Base-by-base conservation (phyloP, 2,888 invertebrate species). In the Dendrolimus pini region DNA sequence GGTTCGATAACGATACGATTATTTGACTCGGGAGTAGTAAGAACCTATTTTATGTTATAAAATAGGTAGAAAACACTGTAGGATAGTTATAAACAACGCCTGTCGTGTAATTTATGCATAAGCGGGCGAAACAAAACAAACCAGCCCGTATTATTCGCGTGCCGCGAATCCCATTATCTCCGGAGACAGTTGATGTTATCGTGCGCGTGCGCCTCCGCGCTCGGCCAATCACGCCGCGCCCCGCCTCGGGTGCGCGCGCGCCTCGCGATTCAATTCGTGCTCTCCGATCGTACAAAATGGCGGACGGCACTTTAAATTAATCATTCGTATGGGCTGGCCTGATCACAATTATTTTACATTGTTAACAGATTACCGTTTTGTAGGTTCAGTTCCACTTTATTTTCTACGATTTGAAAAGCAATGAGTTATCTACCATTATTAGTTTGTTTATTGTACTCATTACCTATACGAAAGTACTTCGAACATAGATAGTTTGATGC, bases 211-310 rank as follows among this genome's bases (percentile, higher is more conserved):
- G 64, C 3, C 57, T 59, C 64, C 60, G 52, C 57, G 57, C 59
- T 58, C 68, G 64, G 58, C 72, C 73, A 72, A 71, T 72, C 65
- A 66, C 65, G 61, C 59, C 61, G 61, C 66, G 65, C 70, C 62
- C 71, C 71, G 69, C 71, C 71, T 61, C 55, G n/a, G 63, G 54
- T 58, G 59, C 61, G 60, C 60, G 57, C 58, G 60, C 59, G n/a
- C 61, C 60, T 57, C 52, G 41, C 58, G 56, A 56, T 41, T 52
- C 54, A 54, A 52, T 53, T 57, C 41, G 55, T 55, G 56, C 52
- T 56, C 54, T 67, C 65, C 59, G 65, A 61, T 67, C 64, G 59
- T 64, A 67, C 73, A 76, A 76, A 68, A 76, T 76, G 75, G 76
- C 75, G 75, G 71, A 64, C 58, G 63, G 67, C 47, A 12, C 7